Percentiles rank a stretch among this genome's conserved stretches.
phyloP scores from a whole-genome alignment of 2,113 vertebrate genomes.

The Meles meles region DNA sequence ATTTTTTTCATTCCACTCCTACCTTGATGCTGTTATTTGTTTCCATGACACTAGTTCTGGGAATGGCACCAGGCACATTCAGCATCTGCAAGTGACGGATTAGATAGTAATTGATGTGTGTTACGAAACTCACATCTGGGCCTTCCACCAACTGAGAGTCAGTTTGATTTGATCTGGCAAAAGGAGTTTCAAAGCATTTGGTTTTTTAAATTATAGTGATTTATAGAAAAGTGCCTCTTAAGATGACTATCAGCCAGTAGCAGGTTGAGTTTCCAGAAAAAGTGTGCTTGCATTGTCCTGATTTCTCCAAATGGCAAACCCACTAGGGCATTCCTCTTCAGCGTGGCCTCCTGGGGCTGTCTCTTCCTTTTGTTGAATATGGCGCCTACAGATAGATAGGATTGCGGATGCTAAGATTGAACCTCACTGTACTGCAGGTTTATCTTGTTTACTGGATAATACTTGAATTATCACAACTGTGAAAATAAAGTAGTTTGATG shows the following conservation, averaged over 20 bases:
- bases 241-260: conserved; percentile 62
- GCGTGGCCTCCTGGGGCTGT: not conserved
- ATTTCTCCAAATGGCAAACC: conserved; percentile 54
- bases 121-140: conserved; percentile 70
- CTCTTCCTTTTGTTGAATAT: not conserved
- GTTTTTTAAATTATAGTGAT: conserved; percentile 71
- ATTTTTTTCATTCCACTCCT: conserved; percentile 50
- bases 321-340: not conserved
- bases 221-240: conserved; percentile 71
- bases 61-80: conserved; percentile 50
- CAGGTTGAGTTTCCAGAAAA: conserved; percentile 66
- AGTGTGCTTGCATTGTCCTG: conserved; percentile 26
- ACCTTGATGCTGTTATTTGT: conserved; percentile 58
- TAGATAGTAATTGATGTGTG: conserved; percentile 70
- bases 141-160: conserved; percentile 66
- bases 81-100: conserved; percentile 58
- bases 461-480: not conserved
- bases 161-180: conserved; percentile 69
- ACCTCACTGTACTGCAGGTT: not conserved
- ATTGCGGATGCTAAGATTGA: not conserved
- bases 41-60: conserved; percentile 63
- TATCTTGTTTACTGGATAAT: conserved; percentile 16
- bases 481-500: not conserved
- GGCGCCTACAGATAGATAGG: not conserved
- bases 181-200: conserved; percentile 67